phyloP scores from a whole-genome alignment of 2,888 invertebrate species.

The Dyspetes luteomarginatus region DNA sequence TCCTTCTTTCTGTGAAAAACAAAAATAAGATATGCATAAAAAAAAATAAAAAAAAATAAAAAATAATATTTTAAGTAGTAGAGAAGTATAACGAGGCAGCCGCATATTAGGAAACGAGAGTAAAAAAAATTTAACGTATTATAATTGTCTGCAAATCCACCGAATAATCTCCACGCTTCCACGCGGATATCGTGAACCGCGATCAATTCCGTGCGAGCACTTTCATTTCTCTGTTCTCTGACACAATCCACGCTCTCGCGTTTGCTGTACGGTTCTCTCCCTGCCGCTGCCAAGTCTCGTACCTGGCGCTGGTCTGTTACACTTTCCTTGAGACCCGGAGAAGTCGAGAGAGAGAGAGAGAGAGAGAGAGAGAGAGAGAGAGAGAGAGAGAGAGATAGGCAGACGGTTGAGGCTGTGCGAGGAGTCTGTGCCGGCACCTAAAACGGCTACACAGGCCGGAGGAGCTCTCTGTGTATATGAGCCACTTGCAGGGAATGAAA shows the following conservation, averaged over 20 bases:
- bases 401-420: slow-evolving; percentile 1
- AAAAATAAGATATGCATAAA: background rate
- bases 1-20: too few species aligned
- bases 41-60: background rate
- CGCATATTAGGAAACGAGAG: background rate
- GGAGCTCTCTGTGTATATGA: slow-evolving; percentile 45
- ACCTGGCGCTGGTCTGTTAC: slow-evolving; percentile 69
- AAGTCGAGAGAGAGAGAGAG: slow-evolving; percentile 53
- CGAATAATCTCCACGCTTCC: slow-evolving; percentile 61
- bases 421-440: slow-evolving; percentile 41
- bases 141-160: slow-evolving; percentile 33
- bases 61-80: background rate
- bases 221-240: slow-evolving; percentile 81
- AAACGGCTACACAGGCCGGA: slow-evolving; percentile 42
- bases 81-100: background rate
- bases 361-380: slow-evolving; percentile 67
- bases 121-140: background rate
- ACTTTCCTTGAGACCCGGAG: slow-evolving; percentile 74
- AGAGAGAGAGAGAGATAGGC: background rate
- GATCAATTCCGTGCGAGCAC: slow-evolving; percentile 72
- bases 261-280: slow-evolving; percentile 14
- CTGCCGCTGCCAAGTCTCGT: slow-evolving; percentile 16
- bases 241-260: slow-evolving; percentile 75
- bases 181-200: slow-evolving; percentile 67
- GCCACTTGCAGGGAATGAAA: slow-evolving; percentile 50